phyloP scores from a whole-genome alignment of 2,888 invertebrate species.

The Lochmaea crataegi region DNA sequence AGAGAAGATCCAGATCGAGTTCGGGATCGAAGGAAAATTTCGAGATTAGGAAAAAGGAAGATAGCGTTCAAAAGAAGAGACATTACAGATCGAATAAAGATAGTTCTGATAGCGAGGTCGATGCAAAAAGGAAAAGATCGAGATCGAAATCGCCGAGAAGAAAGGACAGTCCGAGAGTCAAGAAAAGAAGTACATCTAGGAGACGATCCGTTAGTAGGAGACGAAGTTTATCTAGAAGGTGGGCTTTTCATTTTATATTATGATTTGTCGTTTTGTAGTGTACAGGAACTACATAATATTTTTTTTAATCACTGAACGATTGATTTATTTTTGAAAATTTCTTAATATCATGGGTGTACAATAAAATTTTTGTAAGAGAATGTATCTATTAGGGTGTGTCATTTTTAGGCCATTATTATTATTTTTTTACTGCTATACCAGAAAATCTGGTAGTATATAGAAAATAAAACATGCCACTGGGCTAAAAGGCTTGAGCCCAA shows the following conservation, averaged over 20 bases:
- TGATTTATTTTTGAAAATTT: too few species aligned
- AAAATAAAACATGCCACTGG: too few species aligned
- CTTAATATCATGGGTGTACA: too few species aligned
- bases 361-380: too few species aligned
- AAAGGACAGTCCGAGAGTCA: slow-evolving; percentile 66
- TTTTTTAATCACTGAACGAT: too few species aligned
- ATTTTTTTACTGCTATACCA: too few species aligned
- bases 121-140: slow-evolving; percentile 62
- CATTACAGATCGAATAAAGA: slow-evolving; percentile 88
- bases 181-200: slow-evolving; percentile 63
- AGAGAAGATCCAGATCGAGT: slow-evolving; percentile 51
- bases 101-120: slow-evolving; percentile 63
- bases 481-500: too few species aligned
- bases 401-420: too few species aligned
- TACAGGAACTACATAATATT: neutral
- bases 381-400: too few species aligned
- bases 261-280: slow-evolving; percentile 11
- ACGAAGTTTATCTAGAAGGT: slow-evolving; percentile 62
- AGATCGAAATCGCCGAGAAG: slow-evolving; percentile 59
- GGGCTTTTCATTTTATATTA: slow-evolving; percentile 42
- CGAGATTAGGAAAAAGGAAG: slow-evolving; percentile 80
- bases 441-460: too few species aligned
- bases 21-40: slow-evolving; percentile 68
- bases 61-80: slow-evolving; percentile 87
- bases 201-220: slow-evolving; percentile 60